Conservation (phyloP, 35 echinoderm and acorn worm genomes). For the Lytechinus variegatus region DNA sequence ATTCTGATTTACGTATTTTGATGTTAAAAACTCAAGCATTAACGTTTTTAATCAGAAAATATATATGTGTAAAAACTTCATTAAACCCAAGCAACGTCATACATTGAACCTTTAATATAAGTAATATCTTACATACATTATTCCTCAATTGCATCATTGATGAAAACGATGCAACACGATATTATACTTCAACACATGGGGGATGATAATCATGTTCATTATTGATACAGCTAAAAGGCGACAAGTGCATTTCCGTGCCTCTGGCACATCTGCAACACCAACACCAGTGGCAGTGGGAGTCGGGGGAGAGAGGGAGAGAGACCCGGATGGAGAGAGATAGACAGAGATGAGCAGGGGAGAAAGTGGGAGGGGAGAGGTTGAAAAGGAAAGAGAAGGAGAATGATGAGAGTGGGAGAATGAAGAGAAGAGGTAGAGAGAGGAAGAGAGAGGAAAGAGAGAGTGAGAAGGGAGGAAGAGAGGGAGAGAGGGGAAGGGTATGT, state of each 20-base stretch:
- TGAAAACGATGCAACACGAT: background rate
- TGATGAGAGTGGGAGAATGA: background rate
- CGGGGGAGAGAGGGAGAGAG: background rate
- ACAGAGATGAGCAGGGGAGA: background rate
- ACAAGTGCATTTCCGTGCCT: background rate
- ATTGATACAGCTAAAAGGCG: constrained; percentile 3
- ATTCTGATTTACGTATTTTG: too few relatives aligned
- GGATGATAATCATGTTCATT: background rate
- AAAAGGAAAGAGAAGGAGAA: background rate
- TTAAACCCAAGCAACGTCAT: too few relatives aligned
- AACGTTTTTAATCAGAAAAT: background rate
- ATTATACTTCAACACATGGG: background rate
- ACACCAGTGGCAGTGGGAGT: background rate
- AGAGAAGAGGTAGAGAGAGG: background rate
- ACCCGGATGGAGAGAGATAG: background rate
- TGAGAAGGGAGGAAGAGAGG: background rate
- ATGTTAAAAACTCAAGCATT: background rate
- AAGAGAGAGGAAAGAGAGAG: too few relatives aligned
- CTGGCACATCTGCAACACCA: background rate
- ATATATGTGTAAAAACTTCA: too few relatives aligned
- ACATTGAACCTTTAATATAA: background rate
- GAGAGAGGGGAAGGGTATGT: too few relatives aligned
- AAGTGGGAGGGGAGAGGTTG: background rate
- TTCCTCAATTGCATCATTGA: background rate
- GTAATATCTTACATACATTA: background rate